Base-by-base conservation (phyloP, 35 echinoderm and acorn worm species). In the Acanthaster planci region DNA sequence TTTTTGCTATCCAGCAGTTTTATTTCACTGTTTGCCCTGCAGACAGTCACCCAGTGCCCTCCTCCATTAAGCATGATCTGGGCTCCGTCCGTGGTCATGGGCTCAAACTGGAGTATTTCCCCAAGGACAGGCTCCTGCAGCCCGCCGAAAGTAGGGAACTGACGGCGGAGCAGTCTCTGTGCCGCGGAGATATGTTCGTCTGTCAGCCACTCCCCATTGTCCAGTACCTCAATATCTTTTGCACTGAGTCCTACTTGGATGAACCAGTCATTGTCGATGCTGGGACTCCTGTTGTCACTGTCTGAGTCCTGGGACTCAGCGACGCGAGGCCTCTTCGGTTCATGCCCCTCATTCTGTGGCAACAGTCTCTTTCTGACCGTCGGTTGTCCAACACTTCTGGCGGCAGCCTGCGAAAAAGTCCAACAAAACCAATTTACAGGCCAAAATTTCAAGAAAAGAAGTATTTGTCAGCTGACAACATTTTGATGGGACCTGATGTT, bases 1-100 rank as follows among this genome's bases (percentile, higher is more conserved):
- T 72, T 72, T 26, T 72, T 34, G 34, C 64, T 72, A 72, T 72
- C 64, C 64, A 72, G 64, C 64, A 72, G 10, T 26, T 36, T 72
- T 19, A 72, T 26, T 72, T 26, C 34, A 10, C 64, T 26, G 64
- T 72, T 29, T 34, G 2, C 30, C 26, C 34, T 30, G 34, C 64
- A 31, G 64, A 72, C 34, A 0, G 64, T 72, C 19, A 72, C 64
- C 64, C 64, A 72, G 15, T 72, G 64, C 30, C 64, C 64, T 1
- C 64, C 64, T 14, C 64, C 64, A 26, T 35, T 72, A 19, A 72
- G 7, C 64, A 72, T 72, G 64, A 72, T 26, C 29, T 72, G 64
- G 15, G 34, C 64, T 34, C 64, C 64, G 64, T 72, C 64, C 10
- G 18, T 31, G 15, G 26, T 72, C 64, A 72, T 72, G 18, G 8